These are phyloP conservation scores for Ceratina calcarata DNA, from an alignment of 1,140 invertebrate genomes.

Conservation along the genomic window DNA sequence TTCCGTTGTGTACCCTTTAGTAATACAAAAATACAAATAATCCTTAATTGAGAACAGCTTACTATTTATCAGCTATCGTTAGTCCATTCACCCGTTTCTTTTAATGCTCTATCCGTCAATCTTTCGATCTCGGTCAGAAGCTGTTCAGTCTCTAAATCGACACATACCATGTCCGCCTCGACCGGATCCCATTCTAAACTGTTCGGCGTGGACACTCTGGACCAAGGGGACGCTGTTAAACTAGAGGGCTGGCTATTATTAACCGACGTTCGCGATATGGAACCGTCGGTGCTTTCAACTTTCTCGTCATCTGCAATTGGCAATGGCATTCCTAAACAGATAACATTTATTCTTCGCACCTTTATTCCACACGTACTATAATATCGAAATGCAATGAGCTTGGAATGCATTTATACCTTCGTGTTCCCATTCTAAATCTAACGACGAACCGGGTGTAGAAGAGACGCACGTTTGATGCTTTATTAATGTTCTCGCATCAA, in stretches of 20 bases:
- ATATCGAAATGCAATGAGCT: neutral
- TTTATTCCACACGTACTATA: neutral
- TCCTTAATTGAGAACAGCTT: slow-evolving; percentile 42
- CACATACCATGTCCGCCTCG: slow-evolving; percentile 76
- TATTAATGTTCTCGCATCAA: slow-evolving; percentile 79
- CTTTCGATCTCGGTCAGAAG: slow-evolving; percentile 81
- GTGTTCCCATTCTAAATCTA: slow-evolving; percentile 84
- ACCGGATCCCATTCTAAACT: slow-evolving; percentile 83
- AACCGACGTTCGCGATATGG: slow-evolving; percentile 62
- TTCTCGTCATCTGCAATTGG: slow-evolving; percentile 56
- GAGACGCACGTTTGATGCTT: slow-evolving; percentile 72
- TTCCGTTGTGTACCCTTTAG: slow-evolving; percentile 30
- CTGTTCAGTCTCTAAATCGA: slow-evolving; percentile 80
- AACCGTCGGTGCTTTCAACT: slow-evolving; percentile 58
- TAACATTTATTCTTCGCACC: neutral
- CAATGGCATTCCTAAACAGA: slow-evolving; percentile 61
- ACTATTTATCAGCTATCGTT: slow-evolving; percentile 70
- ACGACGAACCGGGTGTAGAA: slow-evolving; percentile 81
- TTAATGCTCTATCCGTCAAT: slow-evolving; percentile 79
- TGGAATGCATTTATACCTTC: slow-evolving; percentile 76
- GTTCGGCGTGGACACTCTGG: slow-evolving; percentile 80
- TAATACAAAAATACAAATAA: slow-evolving; percentile 74
- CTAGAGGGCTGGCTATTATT: slow-evolving; percentile 72
- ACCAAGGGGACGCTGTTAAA: slow-evolving; percentile 79
- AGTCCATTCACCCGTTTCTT: slow-evolving; percentile 80